phyloP scores from a whole-genome alignment of 2,113 vertebrate species.

The Chloebia gouldiae region DNA sequence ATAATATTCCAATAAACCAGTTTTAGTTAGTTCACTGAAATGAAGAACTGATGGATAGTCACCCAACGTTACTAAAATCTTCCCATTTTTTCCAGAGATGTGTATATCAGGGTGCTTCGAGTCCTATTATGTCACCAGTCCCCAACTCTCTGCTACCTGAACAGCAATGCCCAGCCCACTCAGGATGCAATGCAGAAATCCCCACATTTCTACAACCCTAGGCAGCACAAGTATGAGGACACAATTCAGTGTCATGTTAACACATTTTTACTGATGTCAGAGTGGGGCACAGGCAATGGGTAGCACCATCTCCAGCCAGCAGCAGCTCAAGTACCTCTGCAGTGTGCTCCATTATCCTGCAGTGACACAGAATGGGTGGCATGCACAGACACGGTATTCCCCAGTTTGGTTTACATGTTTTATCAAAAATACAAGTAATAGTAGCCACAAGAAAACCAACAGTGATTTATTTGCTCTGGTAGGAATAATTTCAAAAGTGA shows the following conservation, averaged over 20 bases:
- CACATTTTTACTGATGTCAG: background rate
- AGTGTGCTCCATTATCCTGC: background rate
- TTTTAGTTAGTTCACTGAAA: background rate
- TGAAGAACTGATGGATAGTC: background rate
- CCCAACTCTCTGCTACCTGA: background rate
- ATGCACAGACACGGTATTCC: background rate
- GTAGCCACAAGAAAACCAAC: background rate
- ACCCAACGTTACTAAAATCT: accelerated
- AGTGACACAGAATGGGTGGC: background rate
- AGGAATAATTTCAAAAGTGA: background rate
- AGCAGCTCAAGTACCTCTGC: background rate
- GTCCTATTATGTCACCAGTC: background rate
- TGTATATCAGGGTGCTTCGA: background rate
- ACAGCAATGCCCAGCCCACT: background rate
- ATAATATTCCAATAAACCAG: background rate
- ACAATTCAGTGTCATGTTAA: background rate
- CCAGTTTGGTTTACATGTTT: background rate
- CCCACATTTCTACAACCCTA: background rate
- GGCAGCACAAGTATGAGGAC: background rate
- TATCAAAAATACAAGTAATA: background rate
- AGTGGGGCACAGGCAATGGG: accelerated
- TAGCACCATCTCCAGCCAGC: background rate
- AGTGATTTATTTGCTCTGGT: background rate
- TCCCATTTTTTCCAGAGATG: background rate
- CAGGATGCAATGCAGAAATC: background rate